Conservation (phyloP, 2,113 vertebrate species). For the Drymodes brunneopygia region DNA sequence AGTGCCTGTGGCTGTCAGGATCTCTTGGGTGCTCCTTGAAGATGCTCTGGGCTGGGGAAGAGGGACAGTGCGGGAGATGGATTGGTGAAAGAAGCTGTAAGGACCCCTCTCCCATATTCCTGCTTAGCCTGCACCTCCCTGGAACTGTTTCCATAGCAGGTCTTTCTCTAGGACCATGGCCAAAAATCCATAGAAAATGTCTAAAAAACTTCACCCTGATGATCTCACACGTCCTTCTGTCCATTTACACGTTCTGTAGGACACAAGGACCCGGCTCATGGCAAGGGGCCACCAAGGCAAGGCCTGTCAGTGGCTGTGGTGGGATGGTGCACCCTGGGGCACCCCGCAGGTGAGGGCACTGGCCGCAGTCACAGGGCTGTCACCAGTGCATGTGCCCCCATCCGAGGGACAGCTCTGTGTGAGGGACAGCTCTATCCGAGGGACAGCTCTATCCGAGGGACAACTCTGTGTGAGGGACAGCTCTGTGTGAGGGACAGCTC, state of each 20-base stretch:
- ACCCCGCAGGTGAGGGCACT: accelerated
- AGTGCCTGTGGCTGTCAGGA: neutral
- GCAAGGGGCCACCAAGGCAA: neutral
- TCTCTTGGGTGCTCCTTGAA: neutral
- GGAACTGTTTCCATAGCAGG: neutral
- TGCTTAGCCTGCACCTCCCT: neutral
- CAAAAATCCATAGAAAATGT: neutral
- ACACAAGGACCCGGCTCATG: accelerated
- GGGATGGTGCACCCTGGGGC: neutral
- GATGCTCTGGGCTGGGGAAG: neutral
- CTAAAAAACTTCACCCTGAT: neutral
- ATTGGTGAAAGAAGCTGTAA: neutral
- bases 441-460: too few relatives aligned
- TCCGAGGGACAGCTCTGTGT: too few relatives aligned
- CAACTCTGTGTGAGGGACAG: too few relatives aligned
- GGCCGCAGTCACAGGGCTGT: neutral
- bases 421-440: too few relatives aligned
- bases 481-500: too few relatives aligned
- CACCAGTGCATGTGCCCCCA: accelerated
- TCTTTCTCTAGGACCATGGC: neutral
- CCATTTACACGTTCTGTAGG: accelerated
- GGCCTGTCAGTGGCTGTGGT: accelerated
- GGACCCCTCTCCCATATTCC: neutral
- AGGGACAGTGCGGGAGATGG: neutral
- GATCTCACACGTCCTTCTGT: neutral